A percentile compares a stretch with the other conserved stretches of the same genome.
phyloP scores from a whole-genome alignment of 2,888 invertebrate genomes.

The Polyommatus iphigenia region DNA sequence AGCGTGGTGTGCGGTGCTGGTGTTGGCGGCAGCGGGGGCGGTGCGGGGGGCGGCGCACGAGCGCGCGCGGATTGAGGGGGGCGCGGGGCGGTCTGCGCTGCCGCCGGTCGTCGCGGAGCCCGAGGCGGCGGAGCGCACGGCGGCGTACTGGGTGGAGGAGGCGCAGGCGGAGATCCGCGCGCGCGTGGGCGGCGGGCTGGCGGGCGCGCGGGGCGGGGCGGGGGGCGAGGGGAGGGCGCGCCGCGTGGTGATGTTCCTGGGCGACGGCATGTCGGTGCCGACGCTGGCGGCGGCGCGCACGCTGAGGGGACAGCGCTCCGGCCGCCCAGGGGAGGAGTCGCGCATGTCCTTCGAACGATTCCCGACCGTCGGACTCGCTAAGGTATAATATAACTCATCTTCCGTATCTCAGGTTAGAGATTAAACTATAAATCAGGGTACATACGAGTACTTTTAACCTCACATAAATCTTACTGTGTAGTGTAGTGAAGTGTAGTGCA shows the following conservation, averaged over 20 bases:
- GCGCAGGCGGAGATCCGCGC: slow-evolving; percentile 70
- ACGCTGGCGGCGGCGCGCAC: slow-evolving; percentile 84
- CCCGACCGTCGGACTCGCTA: slow-evolving; percentile 81
- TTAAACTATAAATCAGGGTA: no score
- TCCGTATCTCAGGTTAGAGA: slow-evolving; percentile 36
- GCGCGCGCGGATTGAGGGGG: slow-evolving; percentile 54
- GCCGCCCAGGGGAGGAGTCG: slow-evolving; percentile 80
- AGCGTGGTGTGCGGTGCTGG: slow-evolving; percentile 35
- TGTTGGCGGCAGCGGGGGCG: slow-evolving; percentile 55
- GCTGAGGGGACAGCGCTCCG: slow-evolving; percentile 80
- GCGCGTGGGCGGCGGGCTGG: slow-evolving; percentile 57
- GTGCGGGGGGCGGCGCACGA: slow-evolving; percentile 46
- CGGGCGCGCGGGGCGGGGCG: slow-evolving; percentile 37
- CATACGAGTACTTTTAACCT: no score
- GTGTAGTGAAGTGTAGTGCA: no score
- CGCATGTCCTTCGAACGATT: slow-evolving; percentile 82
- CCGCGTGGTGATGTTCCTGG: slow-evolving; percentile 86
- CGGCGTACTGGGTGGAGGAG: slow-evolving; percentile 78
- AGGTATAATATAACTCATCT: slow-evolving; percentile 61
- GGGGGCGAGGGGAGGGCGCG: slow-evolving; percentile 49
- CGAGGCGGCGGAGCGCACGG: slow-evolving; percentile 80
- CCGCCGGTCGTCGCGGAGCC: slow-evolving; percentile 33
- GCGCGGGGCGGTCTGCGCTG: slow-evolving; percentile 61
- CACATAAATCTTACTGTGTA: no score
- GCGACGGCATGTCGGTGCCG: slow-evolving; percentile 87